These are phyloP conservation scores for Oxycera nigricornis DNA, from an alignment of 2,888 invertebrate species.

Conservation along the genomic window DNA sequence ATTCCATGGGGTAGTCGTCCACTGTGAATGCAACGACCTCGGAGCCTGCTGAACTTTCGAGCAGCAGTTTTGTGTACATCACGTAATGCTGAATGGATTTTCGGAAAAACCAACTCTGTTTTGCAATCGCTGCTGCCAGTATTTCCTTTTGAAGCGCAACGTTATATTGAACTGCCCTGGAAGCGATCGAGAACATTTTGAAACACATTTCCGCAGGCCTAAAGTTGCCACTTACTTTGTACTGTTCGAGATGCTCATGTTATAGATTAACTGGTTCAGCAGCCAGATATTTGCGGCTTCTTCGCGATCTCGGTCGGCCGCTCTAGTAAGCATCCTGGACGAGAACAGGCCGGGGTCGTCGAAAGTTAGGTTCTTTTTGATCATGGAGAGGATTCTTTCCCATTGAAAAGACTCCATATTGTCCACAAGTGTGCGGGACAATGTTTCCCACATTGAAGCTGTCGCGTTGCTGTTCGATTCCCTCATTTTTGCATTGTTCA, in stretches of 20 bases:
- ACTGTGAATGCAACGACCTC: constrained; percentile 49
- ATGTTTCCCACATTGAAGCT: constrained; percentile 43
- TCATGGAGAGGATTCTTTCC: constrained; percentile 43
- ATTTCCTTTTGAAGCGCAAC: constrained; percentile 56
- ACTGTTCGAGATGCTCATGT: constrained; percentile 18
- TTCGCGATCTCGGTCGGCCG: constrained; percentile 36
- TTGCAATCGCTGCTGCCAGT: constrained; percentile 55
- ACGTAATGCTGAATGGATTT: constrained; percentile 52
- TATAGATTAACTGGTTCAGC: constrained; percentile 44
- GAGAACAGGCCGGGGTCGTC: constrained; percentile 48
- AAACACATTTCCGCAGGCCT: neutral
- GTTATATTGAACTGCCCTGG: constrained; percentile 53
- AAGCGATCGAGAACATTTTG: neutral
- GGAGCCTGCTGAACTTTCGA: neutral
- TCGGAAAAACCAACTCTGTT: constrained; percentile 55
- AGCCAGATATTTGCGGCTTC: constrained; percentile 44
- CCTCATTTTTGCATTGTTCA: constrained; percentile 29
- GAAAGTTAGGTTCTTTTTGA: constrained; percentile 46
- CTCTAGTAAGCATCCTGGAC: constrained; percentile 18
- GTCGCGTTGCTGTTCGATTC: neutral
- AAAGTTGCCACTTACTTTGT: constrained; percentile 6
- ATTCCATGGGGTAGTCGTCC: constrained; percentile 49
- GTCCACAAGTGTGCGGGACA: constrained; percentile 39
- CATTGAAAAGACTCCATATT: constrained; percentile 39
- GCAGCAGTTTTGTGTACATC: neutral